Percentiles rank a stretch among this genome's conserved stretches.
Conservation (phyloP, 2,113 vertebrate genomes). For the Oriolus oriolus region DNA sequence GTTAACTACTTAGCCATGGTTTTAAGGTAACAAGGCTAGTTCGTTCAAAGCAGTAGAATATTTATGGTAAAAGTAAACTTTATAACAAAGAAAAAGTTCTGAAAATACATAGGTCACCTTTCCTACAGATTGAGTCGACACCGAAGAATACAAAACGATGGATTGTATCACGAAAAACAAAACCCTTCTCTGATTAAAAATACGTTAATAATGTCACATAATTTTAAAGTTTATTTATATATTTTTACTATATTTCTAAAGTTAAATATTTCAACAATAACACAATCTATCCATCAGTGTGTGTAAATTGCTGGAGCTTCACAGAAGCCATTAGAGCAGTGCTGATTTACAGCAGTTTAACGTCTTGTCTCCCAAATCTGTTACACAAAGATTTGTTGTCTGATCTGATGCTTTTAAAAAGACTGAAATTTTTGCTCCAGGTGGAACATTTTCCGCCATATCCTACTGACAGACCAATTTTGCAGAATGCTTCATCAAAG, state of each 20-base stretch:
- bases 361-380: neutral
- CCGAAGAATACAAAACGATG: neutral
- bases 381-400: neutral
- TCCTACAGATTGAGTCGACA: neutral
- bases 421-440: neutral
- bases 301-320: neutral
- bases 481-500: neutral
- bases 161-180: neutral
- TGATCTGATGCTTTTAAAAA: neutral
- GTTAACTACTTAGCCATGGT: neutral
- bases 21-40: neutral
- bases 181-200: neutral
- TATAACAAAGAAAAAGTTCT: neutral
- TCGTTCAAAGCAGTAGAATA: neutral
- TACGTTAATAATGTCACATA: neutral
- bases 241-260: neutral
- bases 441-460: neutral
- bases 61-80: neutral
- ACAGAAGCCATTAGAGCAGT: neutral
- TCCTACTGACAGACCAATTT: neutral
- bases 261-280: neutral
- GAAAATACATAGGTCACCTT: neutral
- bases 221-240: neutral
- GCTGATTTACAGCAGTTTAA: neutral
- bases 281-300: neutral